Evolutionary conservation across 2,113 vertebrate genomes (phyloP), one percentile per base, ranked within the genome.

Genomic region (Loxodonta africana): DNA sequence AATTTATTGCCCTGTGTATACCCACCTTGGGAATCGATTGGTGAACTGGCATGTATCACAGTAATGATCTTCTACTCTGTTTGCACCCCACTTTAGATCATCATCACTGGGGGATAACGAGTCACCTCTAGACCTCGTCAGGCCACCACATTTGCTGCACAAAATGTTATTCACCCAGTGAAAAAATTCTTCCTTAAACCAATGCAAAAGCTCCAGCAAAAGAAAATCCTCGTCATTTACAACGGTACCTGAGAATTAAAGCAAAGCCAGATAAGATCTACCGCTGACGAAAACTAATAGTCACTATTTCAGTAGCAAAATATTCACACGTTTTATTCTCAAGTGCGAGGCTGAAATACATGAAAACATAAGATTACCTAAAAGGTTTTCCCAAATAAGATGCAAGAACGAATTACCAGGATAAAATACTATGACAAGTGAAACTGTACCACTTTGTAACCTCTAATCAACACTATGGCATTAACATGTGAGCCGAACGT

Each of bases 111-210:
- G 99, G 60, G 98, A 83, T 60, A 99, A 97, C 7, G 92, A 73
- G 8, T 98, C 91, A 51, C 97, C 97, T 69, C 97, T 96, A 63
- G 98, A 86, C 78, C 98, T 97, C 30, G 99, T 99, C 8, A 95
- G 81, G 37, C 99, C 99, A 95, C 99, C 99, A 96, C 99, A 99
- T 30, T 88, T 98, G 91, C 97, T 98, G 97, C 99, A 99, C 41
- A 98, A 98, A 87, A 99, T 97, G 88, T 71, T 98, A 98, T 99
- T 98, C 63, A 99, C 99, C 99, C 99, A 99, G 17, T 96, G 98
- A 97, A 99, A 99, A 99, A 99, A 99, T 60, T 99, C 98, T 88
- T 98, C 98, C 97, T 99, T 99, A 98, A 99, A 99, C 99, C 99
- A 99, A 44, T 98, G 97, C 82, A 99, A 98, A 90, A 99, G 98